Evolutionary conservation across 2,888 invertebrate genomes (phyloP), one percentile per base, ranked within the genome.

Genomic region (Athalia circularis): DNA sequence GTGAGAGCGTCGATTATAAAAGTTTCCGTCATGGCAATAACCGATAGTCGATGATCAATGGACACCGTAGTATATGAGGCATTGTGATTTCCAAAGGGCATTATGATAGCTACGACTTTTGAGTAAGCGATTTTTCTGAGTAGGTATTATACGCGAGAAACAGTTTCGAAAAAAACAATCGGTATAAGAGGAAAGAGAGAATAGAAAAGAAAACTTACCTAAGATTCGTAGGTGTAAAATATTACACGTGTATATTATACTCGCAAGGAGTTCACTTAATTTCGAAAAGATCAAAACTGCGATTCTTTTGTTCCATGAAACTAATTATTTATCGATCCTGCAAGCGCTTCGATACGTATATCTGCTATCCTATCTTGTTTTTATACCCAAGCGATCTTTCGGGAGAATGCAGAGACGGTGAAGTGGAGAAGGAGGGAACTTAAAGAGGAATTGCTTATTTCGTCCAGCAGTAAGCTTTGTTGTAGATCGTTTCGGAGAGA

Each of bases 1-100:
- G 48, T 50, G 67, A 5, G 29, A 67, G 48, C 15, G 15, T 50
- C 48, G 50, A 68, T 68, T 13, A 50, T 67, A 67, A 8, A 50
- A 48, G 15, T 48, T 67, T 45, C 47, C 11, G 4, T n/a, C n/a
- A n/a, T 0, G 8, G 8, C 5, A 65, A 50, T 50, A 13, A 0
- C 15, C 67, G 8, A 11, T 15, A 50, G 67, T 15, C 67, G 15
- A 11, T 48, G 50, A 50, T 67, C 9, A n/a, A 67, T 3, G 47
- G 45, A 64, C n/a, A 9, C 43, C 6, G 6, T 29, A 5, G n/a
- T n/a, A 5, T 11, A 3, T n/a, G 11, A 64, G 43, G 43, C 15
- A 29, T 29, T 29, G 29, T 29, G 29, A 29, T 29, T 48, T 15
- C 3, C 45, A 11, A 8, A 6, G 4, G 67, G 9, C 50, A 67